Base-by-base conservation (phyloP, 37 sponge, comb jelly and placozoan species). In the Spongia lamella region DNA sequence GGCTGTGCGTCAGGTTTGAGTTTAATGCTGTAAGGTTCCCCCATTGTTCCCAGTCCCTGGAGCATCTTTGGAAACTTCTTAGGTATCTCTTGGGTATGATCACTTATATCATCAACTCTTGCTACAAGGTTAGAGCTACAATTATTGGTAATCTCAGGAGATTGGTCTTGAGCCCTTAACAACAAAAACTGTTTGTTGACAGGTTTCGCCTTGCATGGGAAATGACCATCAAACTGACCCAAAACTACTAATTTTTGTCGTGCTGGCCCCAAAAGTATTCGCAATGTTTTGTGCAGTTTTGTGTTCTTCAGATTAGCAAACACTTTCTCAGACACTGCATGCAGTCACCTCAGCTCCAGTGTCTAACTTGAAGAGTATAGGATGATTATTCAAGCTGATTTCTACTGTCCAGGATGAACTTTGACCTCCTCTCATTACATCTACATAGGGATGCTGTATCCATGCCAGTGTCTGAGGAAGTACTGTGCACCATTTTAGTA, bases 331-430 rank as follows among this genome's bases (percentile, higher is more conserved):
- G 67, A 52, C 25, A 77, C 38, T 19, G 47, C 78, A 4, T n/a
- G n/a, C n/a, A n/a, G 78, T 66, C 34, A 77, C 78, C 38, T 77
- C 78, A 25, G 78, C 78, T 31, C 78, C 56, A 32, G 78, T 77
- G 78, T 77, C 66, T 7, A 77, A 43, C 20, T 77, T 77, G 37
- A 77, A 77, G n/a, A n/a, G n/a, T n/a, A n/a, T n/a, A n/a, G n/a
- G n/a, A n/a, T n/a, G n/a, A n/a, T n/a, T n/a, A n/a, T n/a, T n/a
- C n/a, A n/a, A n/a, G n/a, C n/a, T n/a, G n/a, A n/a, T n/a, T n/a
- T n/a, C n/a, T n/a, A n/a, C n/a, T n/a, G n/a, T n/a, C n/a, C n/a
- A n/a, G n/a, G n/a, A n/a, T n/a, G n/a, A n/a, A n/a, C n/a, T n/a
- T n/a, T n/a, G n/a, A n/a, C n/a, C n/a, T n/a, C n/a, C n/a, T n/a